These are phyloP conservation scores for Heliconius congener DNA, from an alignment of 1,140 invertebrate genomes.

Conservation along the genomic window DNA sequence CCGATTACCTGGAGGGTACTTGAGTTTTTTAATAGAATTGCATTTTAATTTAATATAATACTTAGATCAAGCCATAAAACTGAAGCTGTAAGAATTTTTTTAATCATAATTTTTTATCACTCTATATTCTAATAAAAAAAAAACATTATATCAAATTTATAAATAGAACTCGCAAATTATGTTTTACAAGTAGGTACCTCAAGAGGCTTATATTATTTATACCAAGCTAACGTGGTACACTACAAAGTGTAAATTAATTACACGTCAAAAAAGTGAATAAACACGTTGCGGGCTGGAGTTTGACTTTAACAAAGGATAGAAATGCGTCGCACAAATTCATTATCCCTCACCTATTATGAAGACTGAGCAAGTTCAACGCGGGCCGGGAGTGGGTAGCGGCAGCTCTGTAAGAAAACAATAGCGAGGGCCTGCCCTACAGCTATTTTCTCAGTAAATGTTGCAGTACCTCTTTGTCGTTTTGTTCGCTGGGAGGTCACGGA, in stretches of 20 bases:
- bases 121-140: background rate
- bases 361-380: constrained; percentile 54
- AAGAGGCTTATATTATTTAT: background rate
- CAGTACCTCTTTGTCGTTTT: constrained; percentile 68
- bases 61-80: background rate
- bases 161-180: background rate
- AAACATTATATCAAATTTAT: background rate
- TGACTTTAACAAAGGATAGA: constrained; percentile 36
- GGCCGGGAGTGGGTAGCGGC: constrained; percentile 43
- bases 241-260: constrained; percentile 27
- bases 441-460: constrained; percentile 73
- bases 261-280: constrained; percentile 33
- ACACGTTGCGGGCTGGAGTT: constrained; percentile 30
- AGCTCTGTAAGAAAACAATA: constrained; percentile 66
- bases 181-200: background rate
- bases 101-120: background rate
- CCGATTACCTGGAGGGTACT: constrained; percentile 28
- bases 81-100: background rate
- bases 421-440: constrained; percentile 65
- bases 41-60: constrained; percentile 24
- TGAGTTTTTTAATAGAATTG: constrained; percentile 42
- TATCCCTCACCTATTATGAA: constrained; percentile 52
- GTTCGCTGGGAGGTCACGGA: constrained; percentile 59
- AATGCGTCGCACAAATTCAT: constrained; percentile 46
- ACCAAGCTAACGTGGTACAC: background rate